phyloP scores from a whole-genome alignment of 2,888 invertebrate genomes.

The Plagodis dolabraria region DNA sequence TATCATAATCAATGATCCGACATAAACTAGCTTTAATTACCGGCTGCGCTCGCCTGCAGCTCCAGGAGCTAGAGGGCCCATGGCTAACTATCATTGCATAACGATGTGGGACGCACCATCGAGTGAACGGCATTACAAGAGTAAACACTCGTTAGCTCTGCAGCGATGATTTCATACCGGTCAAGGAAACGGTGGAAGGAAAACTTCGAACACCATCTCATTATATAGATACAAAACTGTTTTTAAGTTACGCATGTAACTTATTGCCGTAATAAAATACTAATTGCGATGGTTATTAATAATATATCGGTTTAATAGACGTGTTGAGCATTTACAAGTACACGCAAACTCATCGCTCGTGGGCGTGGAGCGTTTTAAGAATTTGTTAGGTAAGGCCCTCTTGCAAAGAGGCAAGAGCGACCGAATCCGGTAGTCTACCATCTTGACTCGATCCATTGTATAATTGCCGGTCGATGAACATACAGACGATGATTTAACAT shows the following conservation, averaged over 20 bases:
- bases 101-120: conserved; percentile 61
- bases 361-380: conserved; percentile 57
- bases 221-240: conserved; percentile 18
- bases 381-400: conserved; percentile 58
- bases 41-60: conserved; percentile 40
- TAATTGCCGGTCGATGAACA: conserved; percentile 45
- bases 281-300: conserved; percentile 44
- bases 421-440: conserved; percentile 37
- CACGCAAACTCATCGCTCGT: conserved; percentile 42
- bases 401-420: conserved; percentile 38
- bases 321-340: conserved; percentile 39
- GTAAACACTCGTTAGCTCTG: conserved; percentile 64
- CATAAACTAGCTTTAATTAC: conserved; percentile 57
- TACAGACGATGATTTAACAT: conserved; percentile 45
- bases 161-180: conserved; percentile 75
- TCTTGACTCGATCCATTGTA: conserved; percentile 43
- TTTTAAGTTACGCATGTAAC: conserved; percentile 44
- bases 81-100: conserved; percentile 57
- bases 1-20: conserved; percentile 59
- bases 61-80: conserved; percentile 59
- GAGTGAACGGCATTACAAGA: conserved; percentile 67
- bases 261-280: conserved; percentile 42
- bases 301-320: conserved; percentile 36
- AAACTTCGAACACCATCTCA: conserved; percentile 52
- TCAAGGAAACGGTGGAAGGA: conserved; percentile 71